Conservation (phyloP, 2,113 vertebrate species). For the Ia io region DNA sequence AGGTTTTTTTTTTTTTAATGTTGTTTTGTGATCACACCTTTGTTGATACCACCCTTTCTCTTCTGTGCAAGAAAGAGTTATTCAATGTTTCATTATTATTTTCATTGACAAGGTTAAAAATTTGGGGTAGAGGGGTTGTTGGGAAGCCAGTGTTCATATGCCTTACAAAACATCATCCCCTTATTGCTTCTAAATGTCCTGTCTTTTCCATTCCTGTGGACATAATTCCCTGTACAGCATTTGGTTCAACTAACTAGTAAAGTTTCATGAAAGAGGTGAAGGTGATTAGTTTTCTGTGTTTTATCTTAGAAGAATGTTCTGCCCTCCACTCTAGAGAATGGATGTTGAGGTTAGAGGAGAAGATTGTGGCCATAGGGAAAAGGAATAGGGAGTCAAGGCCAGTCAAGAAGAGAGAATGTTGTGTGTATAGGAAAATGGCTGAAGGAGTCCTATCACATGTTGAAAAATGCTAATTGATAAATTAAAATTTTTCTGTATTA, state of each 20-base stretch:
- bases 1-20: not conserved
- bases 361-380: conserved; percentile 15
- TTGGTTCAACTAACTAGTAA: not conserved
- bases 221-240: not conserved
- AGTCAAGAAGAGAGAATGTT: not conserved
- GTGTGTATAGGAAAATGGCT: not conserved
- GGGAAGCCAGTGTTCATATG: not conserved
- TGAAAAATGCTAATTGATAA: not conserved
- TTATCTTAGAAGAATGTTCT: conserved; percentile 20
- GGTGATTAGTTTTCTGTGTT: not conserved
- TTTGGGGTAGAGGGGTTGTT: not conserved
- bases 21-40: not conserved
- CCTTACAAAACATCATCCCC: not conserved
- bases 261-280: not conserved
- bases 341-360: conserved; percentile 45
- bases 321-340: not conserved
- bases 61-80: not conserved
- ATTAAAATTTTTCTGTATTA: not conserved
- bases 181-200: not conserved
- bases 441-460: not conserved
- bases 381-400: not conserved
- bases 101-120: conserved; percentile 17
- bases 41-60: not conserved
- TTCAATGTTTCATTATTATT: not conserved
- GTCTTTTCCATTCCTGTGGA: not conserved